Percentiles rank a stretch among this genome's conserved stretches.
Conservation (phyloP, 2,113 vertebrate species). For the Pagrus major region DNA sequence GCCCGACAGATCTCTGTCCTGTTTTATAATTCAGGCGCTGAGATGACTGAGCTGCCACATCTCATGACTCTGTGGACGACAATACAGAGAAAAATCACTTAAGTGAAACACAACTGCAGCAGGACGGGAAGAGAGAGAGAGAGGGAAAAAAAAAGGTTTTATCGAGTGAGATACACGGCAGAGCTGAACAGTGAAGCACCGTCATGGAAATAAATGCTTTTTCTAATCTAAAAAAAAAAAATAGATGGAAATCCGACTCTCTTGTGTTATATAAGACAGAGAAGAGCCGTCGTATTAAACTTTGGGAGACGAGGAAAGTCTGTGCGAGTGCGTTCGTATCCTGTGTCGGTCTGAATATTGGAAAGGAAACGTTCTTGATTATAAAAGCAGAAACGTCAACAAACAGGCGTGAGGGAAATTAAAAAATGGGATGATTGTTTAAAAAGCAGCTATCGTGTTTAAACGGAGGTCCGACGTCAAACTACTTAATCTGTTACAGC, state of each 20-base stretch:
- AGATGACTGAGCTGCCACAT: conserved; percentile 51
- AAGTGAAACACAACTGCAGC: conserved; percentile 53
- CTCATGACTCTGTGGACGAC: conserved; percentile 46
- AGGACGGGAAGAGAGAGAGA: neutral
- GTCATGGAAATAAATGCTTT: conserved; percentile 51
- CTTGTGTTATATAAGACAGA: conserved; percentile 31
- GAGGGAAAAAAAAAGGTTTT: conserved; percentile 34
- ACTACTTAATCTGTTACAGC: neutral
- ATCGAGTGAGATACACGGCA: conserved; percentile 18
- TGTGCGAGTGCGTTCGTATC: neutral
- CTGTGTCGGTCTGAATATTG: conserved; percentile 11
- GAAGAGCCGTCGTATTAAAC: conserved; percentile 35
- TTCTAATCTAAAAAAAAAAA: conserved; percentile 26
- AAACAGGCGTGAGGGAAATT: neutral
- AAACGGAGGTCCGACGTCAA: neutral
- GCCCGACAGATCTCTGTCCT: conserved; percentile 38
- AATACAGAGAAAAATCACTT: conserved; percentile 59
- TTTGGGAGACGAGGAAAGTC: neutral
- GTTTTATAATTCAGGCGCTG: conserved; percentile 64
- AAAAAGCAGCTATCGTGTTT: conserved; percentile 11
- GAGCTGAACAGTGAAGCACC: conserved; percentile 21
- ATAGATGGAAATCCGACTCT: conserved; percentile 28
- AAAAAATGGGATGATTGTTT: neutral
- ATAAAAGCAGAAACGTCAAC: conserved; percentile 14
- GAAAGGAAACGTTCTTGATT: neutral